phyloP scores from a whole-genome alignment of 2,113 vertebrate genomes.

The Progne subis region DNA sequence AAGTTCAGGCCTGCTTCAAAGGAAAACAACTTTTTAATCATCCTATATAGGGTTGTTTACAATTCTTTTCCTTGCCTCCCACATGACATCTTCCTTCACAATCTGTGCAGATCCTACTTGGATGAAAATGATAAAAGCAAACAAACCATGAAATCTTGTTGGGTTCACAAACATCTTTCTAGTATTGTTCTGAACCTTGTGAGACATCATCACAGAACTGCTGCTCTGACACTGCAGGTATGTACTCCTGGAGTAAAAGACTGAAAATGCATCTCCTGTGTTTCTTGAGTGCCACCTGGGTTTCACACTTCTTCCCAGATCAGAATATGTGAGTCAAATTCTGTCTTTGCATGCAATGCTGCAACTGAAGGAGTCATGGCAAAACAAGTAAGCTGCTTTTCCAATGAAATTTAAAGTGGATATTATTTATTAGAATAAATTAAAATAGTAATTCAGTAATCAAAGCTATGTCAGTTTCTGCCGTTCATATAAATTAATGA shows the following conservation, averaged over 20 bases:
- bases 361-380: background rate
- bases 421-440: background rate
- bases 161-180: background rate
- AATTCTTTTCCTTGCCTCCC: background rate
- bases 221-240: background rate
- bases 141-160: background rate
- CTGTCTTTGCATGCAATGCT: background rate
- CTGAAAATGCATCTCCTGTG: accelerated
- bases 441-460: background rate
- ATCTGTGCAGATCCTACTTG: background rate
- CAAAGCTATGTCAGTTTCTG: background rate
- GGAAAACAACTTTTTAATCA: background rate
- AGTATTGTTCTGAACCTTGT: background rate
- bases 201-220: background rate
- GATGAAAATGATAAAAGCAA: background rate
- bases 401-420: background rate
- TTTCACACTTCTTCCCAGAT: background rate
- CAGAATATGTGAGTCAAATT: background rate
- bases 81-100: background rate
- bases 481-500: background rate
- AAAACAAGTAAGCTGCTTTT: background rate
- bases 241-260: background rate
- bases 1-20: background rate
- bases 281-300: background rate
- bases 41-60: background rate